These are phyloP conservation scores for Microctenopoma steveboyesi DNA, from an alignment of 2,797 vertebrate species.

Conservation along the genomic window DNA sequence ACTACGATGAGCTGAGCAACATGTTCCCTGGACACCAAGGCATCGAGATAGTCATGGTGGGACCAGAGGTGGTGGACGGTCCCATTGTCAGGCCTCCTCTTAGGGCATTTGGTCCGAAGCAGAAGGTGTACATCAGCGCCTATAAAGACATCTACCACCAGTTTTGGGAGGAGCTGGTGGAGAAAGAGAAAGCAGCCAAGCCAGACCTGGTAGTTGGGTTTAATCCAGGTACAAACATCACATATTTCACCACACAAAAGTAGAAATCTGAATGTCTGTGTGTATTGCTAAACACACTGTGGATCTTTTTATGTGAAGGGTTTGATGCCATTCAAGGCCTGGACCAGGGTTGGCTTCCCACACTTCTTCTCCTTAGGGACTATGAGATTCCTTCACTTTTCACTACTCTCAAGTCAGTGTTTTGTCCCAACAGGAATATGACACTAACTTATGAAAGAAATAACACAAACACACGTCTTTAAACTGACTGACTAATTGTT, in stretches of 20 bases:
- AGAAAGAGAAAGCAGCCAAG: constrained; percentile 83
- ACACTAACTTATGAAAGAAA: neutral
- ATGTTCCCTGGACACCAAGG: constrained; percentile 92
- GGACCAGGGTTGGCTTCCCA: constrained; percentile 92
- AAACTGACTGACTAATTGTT: too few species aligned
- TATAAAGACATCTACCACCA: constrained; percentile 90
- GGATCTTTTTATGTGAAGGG: constrained; percentile 72
- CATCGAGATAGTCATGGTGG: constrained; percentile 91
- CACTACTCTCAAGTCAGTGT: constrained; percentile 86
- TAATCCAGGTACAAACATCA: constrained; percentile 87
- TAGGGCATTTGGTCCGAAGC: constrained; percentile 75
- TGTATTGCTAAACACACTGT: neutral
- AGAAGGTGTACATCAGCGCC: constrained; percentile 87
- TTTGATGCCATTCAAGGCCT: constrained; percentile 92
- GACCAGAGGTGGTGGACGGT: constrained; percentile 87
- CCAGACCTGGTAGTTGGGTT: constrained; percentile 93
- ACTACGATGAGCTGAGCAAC: constrained; percentile 89
- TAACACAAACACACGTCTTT: too few species aligned
- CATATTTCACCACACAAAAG: constrained; percentile 5
- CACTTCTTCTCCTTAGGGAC: constrained; percentile 93
- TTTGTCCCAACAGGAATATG: neutral
- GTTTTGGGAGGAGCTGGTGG: constrained; percentile 94
- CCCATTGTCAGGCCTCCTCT: constrained; percentile 87
- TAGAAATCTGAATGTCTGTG: neutral
- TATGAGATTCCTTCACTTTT: constrained; percentile 91